Evolutionary conservation across 2,888 invertebrate species (phyloP).

Genomic region (Amaurobius ferox): DNA sequence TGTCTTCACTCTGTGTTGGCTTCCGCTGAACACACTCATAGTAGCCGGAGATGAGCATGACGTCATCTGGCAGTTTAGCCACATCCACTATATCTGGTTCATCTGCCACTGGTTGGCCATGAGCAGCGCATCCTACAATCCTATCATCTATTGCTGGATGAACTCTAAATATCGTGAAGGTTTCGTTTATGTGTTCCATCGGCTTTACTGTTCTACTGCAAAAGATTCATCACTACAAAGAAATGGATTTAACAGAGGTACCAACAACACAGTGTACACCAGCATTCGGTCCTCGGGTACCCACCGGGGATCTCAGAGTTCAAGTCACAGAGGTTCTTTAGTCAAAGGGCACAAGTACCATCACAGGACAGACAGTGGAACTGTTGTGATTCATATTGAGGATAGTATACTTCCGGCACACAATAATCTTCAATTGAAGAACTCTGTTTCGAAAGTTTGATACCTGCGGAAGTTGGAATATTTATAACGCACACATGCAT

Average conservation of each 20-base stretch:
- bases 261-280: conserved; percentile 54
- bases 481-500: background rate
- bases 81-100: conserved; percentile 73
- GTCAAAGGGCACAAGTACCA: conserved; percentile 22
- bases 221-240: conserved; percentile 81
- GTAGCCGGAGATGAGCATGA: conserved; percentile 72
- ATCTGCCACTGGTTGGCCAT: conserved; percentile 74
- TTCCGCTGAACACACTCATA: conserved; percentile 78
- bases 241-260: conserved; percentile 75
- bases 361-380: conserved; percentile 41
- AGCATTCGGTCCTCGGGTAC: conserved; percentile 46
- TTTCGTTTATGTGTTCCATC: conserved; percentile 73
- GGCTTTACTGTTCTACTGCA: background rate
- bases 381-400: background rate
- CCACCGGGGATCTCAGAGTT: conserved; percentile 31
- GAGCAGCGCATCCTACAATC: conserved; percentile 88
- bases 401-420: background rate
- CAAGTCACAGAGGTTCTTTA: conserved; percentile 31
- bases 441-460: background rate
- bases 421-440: background rate
- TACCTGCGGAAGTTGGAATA: background rate
- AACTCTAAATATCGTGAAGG: conserved; percentile 85
- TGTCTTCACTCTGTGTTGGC: conserved; percentile 81
- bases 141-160: conserved; percentile 92
- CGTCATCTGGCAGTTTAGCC: conserved; percentile 54